Base-by-base conservation (phyloP, 1,140 invertebrate species). In the Mylabris phalerata region DNA sequence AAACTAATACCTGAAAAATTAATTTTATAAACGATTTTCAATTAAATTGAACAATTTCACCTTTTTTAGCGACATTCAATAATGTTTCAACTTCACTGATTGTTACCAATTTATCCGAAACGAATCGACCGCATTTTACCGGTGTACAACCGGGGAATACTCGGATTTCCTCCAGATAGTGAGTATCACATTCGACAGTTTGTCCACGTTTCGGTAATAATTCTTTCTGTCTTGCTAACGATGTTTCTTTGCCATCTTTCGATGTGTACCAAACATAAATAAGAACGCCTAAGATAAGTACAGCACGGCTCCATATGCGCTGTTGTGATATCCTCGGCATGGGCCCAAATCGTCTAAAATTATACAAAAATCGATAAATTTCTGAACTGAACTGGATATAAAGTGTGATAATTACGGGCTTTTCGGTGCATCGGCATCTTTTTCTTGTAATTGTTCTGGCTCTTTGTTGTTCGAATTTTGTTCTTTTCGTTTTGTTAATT, bases 21-120 rank as follows among this genome's bases (percentile, higher is more conserved):
- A 3, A 50, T 10, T 50, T 13, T 3, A 42, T 3, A 54, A 9
- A 50, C 44, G 41, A 24, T 57, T 42, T 45, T 47, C 19, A 19
- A n/a, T 1, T 47, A 11, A 55, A 55, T 45, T 26, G 4, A 55
- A 59, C 13, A 41, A 11, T 1, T 5, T 40, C 60, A 69, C 66
- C 65, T 71, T 78, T 83, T 64, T 81, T 78, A 3, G 84, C 87
- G 56, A 91, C 76, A 66, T 79, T 77, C 26, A 88, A 72, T 4
- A 93, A 71, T 47, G 82, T 75, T 55, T 84, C 79, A 6, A 80
- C 82, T 75, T 93, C 90, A 48, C 76, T 74, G 3, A 75, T 67
- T 2, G 83, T 79, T 4, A 93, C 77, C 25, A 93, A 71, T 67
- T 81, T 82, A 74, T 94, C 90, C 46, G 83, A 84, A 3, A 93